Evolutionary conservation across 35 echinoderm and acorn worm genomes (phyloP).

Genomic region (Apostichopus californicus): DNA sequence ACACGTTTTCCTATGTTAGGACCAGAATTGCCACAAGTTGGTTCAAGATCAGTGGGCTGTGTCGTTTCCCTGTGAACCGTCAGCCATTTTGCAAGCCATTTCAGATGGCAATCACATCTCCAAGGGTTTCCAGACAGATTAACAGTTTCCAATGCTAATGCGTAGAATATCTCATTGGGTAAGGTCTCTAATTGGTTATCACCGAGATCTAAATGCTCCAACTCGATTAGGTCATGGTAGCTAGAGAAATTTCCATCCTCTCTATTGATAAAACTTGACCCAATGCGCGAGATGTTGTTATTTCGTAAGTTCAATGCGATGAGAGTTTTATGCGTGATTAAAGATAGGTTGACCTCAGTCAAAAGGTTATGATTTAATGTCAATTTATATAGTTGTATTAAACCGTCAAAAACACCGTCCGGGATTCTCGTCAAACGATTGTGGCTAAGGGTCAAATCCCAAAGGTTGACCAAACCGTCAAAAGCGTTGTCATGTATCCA

Average conservation of each 20-base stretch:
- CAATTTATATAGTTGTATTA: constrained; percentile 18
- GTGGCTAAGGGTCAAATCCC: constrained; percentile 25
- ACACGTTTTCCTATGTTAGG: neutral
- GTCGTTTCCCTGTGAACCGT: neutral
- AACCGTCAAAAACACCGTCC: constrained; percentile 2
- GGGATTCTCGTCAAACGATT: neutral
- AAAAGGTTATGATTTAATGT: constrained; percentile 18
- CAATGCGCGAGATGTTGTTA: constrained; percentile 17
- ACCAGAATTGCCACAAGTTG: neutral
- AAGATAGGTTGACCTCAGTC: neutral
- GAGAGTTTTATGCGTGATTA: neutral
- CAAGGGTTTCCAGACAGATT: constrained; percentile 21
- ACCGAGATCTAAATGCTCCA: constrained; percentile 35
- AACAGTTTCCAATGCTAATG: constrained; percentile 14
- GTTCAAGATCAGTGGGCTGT: neutral
- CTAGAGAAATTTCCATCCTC: constrained; percentile 7
- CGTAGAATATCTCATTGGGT: constrained; percentile 9
- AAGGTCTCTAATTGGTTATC: constrained; percentile 3
- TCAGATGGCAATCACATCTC: constrained; percentile 28
- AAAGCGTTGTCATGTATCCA: constrained; percentile 16
- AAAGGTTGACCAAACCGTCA: neutral
- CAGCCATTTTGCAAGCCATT: constrained; percentile 26
- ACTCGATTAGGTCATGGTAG: neutral
- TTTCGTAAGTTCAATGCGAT: constrained; percentile 26
- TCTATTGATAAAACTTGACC: neutral